A percentile compares a stretch with the other conserved stretches of the same genome.
These are phyloP conservation scores for Apoderus coryli DNA, from an alignment of 2,888 invertebrate species.

Conservation along the genomic window DNA sequence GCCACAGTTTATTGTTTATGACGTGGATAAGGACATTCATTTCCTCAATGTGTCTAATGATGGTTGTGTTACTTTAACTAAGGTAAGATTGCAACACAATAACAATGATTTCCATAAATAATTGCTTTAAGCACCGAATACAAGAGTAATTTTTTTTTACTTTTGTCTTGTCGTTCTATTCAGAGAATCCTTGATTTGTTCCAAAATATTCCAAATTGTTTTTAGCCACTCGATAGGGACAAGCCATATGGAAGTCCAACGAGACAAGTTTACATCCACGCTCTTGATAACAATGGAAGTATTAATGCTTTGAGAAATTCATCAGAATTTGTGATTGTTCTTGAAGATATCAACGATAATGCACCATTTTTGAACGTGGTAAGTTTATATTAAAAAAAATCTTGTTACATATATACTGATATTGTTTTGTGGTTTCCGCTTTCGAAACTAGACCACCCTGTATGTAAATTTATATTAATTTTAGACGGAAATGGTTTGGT, in stretches of 20 bases:
- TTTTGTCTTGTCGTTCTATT: no score
- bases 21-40: conserved; percentile 56
- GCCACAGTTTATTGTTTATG: conserved; percentile 66
- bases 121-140: no score
- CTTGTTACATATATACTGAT: no score
- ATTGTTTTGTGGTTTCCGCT: no score
- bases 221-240: conserved; percentile 83
- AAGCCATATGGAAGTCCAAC: conserved; percentile 70
- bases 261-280: conserved; percentile 61
- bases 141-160: no score
- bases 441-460: no score
- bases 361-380: conserved; percentile 74
- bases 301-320: conserved; percentile 48
- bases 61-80: conserved; percentile 59
- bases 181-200: no score
- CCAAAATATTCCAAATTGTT: no score
- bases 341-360: conserved; percentile 87
- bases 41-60: conserved; percentile 56
- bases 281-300: conserved; percentile 60
- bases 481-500: conserved; percentile 72
- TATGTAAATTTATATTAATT: no score
- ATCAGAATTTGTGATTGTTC: conserved; percentile 48
- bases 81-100: no score
- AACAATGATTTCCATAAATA: no score
- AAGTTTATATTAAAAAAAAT: no score